A percentile compares a stretch with the other conserved stretches of the same genome.
These are phyloP conservation scores for Drosophila conformis DNA, from an alignment of 2,888 invertebrate species.

Conservation along the genomic window DNA sequence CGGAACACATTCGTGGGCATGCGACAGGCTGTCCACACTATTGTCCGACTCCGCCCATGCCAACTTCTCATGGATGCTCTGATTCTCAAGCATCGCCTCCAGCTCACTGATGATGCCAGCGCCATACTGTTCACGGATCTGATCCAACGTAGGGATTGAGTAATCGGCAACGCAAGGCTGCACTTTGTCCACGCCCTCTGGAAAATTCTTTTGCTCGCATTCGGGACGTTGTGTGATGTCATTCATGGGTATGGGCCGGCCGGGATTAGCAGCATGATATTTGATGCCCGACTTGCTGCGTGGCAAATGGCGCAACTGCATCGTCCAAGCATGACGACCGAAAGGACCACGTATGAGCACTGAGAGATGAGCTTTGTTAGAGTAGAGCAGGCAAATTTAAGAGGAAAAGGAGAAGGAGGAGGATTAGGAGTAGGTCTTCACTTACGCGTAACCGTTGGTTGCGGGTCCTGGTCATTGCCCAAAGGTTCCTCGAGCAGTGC, in stretches of 20 bases:
- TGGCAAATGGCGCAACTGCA: constrained; percentile 94
- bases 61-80: constrained; percentile 87
- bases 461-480: constrained; percentile 96
- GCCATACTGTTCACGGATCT: constrained; percentile 88
- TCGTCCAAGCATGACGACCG: constrained; percentile 97
- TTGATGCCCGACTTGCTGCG: constrained; percentile 91
- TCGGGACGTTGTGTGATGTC: constrained; percentile 88
- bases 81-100: constrained; percentile 90
- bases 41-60: constrained; percentile 86
- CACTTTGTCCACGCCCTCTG: constrained; percentile 92
- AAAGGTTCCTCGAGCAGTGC: constrained; percentile 96
- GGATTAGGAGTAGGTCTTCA: background rate
- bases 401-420: background rate
- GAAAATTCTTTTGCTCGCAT: constrained; percentile 91
- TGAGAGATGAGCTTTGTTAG: constrained; percentile 63
- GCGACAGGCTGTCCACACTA: constrained; percentile 84
- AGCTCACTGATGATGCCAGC: constrained; percentile 87
- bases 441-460: constrained; percentile 92
- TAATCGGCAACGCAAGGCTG: constrained; percentile 94
- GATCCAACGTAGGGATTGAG: constrained; percentile 95
- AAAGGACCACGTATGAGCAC: constrained; percentile 96
- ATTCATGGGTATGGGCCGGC: constrained; percentile 91
- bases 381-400: background rate
- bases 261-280: constrained; percentile 86
- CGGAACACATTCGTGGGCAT: constrained; percentile 91